A percentile compares a stretch with the other conserved stretches of the same genome.
phyloP scores from a whole-genome alignment of 2,888 invertebrate species.

The Bedellia somnulentella region DNA sequence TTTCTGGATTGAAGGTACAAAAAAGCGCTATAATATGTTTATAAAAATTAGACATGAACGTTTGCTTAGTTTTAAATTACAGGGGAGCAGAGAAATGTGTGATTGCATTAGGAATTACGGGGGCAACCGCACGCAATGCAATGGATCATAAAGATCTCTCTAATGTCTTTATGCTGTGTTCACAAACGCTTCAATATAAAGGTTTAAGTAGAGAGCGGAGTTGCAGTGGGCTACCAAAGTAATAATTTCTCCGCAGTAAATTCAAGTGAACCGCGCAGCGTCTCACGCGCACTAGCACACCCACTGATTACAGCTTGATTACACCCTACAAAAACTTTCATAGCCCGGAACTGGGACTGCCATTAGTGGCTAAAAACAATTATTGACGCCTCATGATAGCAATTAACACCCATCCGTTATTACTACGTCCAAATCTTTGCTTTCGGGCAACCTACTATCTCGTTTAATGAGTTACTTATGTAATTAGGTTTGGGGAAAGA shows the following conservation, averaged over 20 bases:
- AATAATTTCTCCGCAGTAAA: conserved; percentile 39
- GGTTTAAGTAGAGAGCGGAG: too few relatives aligned
- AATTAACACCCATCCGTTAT: conserved; percentile 58
- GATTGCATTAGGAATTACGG: conserved; percentile 39
- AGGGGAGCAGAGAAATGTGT: conserved; percentile 24
- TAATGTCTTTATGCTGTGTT: conserved; percentile 51
- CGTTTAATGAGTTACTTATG: conserved; percentile 30
- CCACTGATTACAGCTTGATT: conserved; percentile 54
- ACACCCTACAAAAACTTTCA: conserved; percentile 53
- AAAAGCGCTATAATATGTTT: too few relatives aligned
- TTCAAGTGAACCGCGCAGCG: conserved; percentile 23
- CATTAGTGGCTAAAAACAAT: conserved; percentile 50
- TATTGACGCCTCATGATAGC: conserved; percentile 54
- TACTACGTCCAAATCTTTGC: conserved; percentile 46
- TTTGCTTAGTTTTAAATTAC: conserved; percentile 33
- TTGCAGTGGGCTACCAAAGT: conserved; percentile 20
- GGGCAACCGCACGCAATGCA: conserved; percentile 44
- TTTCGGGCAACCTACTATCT: conserved; percentile 36
- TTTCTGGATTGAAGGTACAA: too few relatives aligned
- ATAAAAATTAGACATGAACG: conserved; percentile 12
- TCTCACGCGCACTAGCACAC: conserved; percentile 50
- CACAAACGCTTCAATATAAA: too few relatives aligned
- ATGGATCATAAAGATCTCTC: conserved; percentile 36
- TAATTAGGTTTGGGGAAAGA: conserved; percentile 8
- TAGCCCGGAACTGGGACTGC: conserved; percentile 52